Conservation (phyloP, 2,113 vertebrate species). For the Myanophis thanlyinensis region DNA sequence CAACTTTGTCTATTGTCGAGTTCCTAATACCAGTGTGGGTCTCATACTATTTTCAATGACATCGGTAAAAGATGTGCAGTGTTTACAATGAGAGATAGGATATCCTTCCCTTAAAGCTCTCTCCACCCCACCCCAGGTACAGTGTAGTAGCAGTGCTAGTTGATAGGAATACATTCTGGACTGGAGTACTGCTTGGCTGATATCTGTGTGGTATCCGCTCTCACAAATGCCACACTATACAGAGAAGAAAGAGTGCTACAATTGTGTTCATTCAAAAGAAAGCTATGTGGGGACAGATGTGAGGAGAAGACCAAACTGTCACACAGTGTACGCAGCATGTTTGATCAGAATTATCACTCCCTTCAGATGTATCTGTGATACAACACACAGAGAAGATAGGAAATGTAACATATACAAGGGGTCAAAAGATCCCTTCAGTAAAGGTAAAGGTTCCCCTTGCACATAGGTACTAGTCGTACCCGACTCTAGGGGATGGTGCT, state of each 20-base stretch:
- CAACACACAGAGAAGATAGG: background rate
- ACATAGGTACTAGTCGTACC: too few relatives aligned
- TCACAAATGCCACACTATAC: background rate
- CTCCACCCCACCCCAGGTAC: background rate
- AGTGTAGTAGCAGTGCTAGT: background rate
- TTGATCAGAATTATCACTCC: background rate
- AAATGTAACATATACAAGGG: accelerated
- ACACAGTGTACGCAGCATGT: background rate
- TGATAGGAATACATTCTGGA: background rate
- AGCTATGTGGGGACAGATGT: background rate
- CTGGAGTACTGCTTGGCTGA: background rate
- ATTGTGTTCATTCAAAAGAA: background rate
- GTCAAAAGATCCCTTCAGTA: background rate
- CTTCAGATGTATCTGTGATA: background rate
- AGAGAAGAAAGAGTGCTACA: background rate
- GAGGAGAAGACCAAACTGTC: background rate
- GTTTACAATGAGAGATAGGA: background rate
- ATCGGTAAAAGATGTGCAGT: background rate
- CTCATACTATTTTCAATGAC: background rate
- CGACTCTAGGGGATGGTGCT: too few relatives aligned
- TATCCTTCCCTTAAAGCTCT: background rate
- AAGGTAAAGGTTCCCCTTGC: too few relatives aligned
- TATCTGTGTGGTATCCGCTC: background rate
- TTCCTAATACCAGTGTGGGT: background rate
- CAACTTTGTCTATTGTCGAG: background rate